Evolutionary conservation across 1,140 invertebrate genomes (phyloP).

Genomic region (Contarinia nasturtii): DNA sequence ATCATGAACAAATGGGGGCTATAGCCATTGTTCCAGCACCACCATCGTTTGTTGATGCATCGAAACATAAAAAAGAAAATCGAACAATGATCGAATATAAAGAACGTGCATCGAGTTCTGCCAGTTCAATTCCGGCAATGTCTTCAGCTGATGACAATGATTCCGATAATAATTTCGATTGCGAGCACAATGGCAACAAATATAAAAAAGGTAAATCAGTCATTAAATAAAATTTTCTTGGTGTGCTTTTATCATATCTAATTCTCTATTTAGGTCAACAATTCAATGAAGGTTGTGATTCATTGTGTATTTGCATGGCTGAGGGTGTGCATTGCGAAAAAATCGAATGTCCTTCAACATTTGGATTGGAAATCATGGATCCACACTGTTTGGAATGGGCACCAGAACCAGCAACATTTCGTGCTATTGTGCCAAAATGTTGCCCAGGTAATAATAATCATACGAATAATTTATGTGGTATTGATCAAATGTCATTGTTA

Average conservation of each 20-base stretch:
- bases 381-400: constrained; percentile 72
- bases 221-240: background rate
- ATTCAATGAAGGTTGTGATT: constrained; percentile 58
- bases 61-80: constrained; percentile 2
- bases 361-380: constrained; percentile 63
- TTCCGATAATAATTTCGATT: constrained; percentile 3
- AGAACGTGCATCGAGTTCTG: constrained; percentile 5
- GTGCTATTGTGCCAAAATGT: constrained; percentile 55
- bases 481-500: too few relatives aligned
- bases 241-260: too few relatives aligned
- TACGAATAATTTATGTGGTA: too few relatives aligned
- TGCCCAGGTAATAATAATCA: constrained; percentile 44
- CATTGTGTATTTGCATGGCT: constrained; percentile 43
- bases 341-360: constrained; percentile 63
- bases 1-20: constrained; percentile 33
- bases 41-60: constrained; percentile 9
- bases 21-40: constrained; percentile 5
- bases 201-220: constrained; percentile 11
- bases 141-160: background rate
- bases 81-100: constrained; percentile 6
- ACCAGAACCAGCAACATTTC: constrained; percentile 46
- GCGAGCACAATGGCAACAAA: constrained; percentile 13
- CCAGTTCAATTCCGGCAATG: constrained; percentile 3
- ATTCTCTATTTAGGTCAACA: constrained; percentile 30
- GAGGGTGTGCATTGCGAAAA: constrained; percentile 50